Percentiles rank a stretch among this genome's conserved stretches.
Conservation (phyloP, 2,113 vertebrate genomes). For the Myotis davidii region DNA sequence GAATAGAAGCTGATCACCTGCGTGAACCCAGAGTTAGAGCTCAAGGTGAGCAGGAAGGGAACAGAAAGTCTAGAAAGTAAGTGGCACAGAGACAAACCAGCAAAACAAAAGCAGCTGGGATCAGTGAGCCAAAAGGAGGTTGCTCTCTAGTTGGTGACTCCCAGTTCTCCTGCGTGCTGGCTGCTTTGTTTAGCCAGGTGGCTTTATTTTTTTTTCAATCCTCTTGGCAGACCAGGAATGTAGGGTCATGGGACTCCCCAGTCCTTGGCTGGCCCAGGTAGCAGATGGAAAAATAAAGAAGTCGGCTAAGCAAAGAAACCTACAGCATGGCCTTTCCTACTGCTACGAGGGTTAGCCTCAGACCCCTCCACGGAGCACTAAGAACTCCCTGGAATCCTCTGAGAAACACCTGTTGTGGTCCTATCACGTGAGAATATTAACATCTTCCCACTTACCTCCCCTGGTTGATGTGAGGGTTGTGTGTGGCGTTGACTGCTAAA, state of each 20-base stretch:
- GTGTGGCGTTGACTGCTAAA: fast-evolving
- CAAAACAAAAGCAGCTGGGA: background rate
- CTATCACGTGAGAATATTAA: background rate
- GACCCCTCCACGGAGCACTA: background rate
- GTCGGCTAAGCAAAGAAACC: background rate
- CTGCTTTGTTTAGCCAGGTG: background rate
- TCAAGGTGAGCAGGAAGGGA: background rate
- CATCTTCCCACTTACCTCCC: background rate
- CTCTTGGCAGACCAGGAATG: background rate
- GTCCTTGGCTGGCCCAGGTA: background rate
- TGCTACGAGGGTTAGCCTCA: background rate
- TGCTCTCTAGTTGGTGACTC: fast-evolving
- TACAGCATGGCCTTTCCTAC: background rate
- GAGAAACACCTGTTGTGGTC: background rate
- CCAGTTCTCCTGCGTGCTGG: background rate
- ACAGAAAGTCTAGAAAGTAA: background rate
- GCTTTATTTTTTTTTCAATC: background rate
- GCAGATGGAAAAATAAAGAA: background rate
- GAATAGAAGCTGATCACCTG: background rate
- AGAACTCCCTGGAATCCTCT: background rate
- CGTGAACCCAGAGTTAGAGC: background rate
- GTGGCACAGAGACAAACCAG: background rate
- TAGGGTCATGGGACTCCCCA: background rate
- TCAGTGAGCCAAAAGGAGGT: background rate
- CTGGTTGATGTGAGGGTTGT: background rate